A percentile compares a stretch with the other conserved stretches of the same genome.
phyloP scores from a whole-genome alignment of 1,140 invertebrate genomes.

The Drosophila takahashii region DNA sequence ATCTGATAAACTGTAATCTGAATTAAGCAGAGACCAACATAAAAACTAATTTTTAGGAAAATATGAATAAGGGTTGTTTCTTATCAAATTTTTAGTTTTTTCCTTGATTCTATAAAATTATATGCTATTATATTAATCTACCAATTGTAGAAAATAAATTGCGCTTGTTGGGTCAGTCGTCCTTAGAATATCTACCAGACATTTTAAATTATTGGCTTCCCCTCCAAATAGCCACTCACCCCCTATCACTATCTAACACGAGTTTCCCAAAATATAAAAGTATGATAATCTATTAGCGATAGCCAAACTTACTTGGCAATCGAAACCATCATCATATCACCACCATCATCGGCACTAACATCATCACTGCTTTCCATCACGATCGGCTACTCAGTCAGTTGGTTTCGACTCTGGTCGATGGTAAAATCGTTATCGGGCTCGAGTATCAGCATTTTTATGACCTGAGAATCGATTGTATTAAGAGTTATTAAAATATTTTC shows the following conservation, averaged over 20 bases:
- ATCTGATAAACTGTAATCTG: too few relatives aligned
- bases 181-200: neutral
- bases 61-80: too few relatives aligned
- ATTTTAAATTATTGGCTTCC: slow-evolving; percentile 10
- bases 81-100: too few relatives aligned
- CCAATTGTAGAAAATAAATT: neutral
- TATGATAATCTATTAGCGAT: slow-evolving; percentile 40
- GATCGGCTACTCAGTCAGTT: slow-evolving; percentile 30
- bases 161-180: neutral
- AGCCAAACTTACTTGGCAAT: slow-evolving; percentile 27
- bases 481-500: slow-evolving; percentile 83
- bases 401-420: slow-evolving; percentile 32
- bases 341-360: slow-evolving; percentile 8
- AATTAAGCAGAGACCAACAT: too few relatives aligned
- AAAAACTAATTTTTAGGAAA: too few relatives aligned
- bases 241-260: slow-evolving; percentile 14
- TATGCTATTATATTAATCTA: too few relatives aligned
- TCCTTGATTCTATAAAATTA: too few relatives aligned
- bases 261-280: slow-evolving; percentile 1
- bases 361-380: slow-evolving; percentile 15
- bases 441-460: slow-evolving; percentile 68
- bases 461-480: slow-evolving; percentile 81
- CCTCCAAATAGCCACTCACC: slow-evolving; percentile 1
- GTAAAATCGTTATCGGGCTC: slow-evolving; percentile 46
- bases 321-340: slow-evolving; percentile 19